These are phyloP conservation scores for Pollachius pollachius DNA, from an alignment of 2,113 vertebrate genomes.

Conservation along the genomic window DNA sequence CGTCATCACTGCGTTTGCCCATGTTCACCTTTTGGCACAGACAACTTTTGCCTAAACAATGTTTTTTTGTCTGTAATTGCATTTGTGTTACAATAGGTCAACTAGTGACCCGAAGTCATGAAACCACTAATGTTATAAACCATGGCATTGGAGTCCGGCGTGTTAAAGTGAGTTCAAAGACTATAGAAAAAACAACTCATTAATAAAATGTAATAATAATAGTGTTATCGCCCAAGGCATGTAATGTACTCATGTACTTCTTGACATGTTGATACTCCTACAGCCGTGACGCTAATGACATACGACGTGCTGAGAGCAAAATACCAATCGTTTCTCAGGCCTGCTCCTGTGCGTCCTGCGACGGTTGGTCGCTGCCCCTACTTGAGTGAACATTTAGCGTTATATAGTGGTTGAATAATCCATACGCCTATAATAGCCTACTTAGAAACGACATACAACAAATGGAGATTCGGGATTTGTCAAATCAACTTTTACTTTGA, in stretches of 20 bases:
- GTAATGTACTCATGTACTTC: constrained; percentile 17
- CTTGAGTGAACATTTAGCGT: neutral
- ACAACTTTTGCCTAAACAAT: too few relatives aligned
- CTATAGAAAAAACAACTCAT: neutral
- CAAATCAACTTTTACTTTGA: too few relatives aligned
- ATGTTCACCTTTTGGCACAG: too few relatives aligned
- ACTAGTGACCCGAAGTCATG: too few relatives aligned
- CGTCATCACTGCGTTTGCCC: too few relatives aligned
- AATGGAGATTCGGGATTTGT: neutral
- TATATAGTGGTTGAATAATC: neutral
- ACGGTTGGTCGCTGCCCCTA: neutral
- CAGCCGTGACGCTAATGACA: constrained; percentile 41
- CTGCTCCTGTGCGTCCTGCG: constrained; percentile 7
- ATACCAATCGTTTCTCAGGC: constrained; percentile 20
- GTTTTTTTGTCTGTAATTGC: too few relatives aligned
- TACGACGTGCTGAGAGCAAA: constrained; percentile 34
- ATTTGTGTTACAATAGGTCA: too few relatives aligned
- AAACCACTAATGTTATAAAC: too few relatives aligned
- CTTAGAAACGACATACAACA: neutral
- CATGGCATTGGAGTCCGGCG: too few relatives aligned
- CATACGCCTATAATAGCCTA: neutral
- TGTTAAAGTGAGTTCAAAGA: too few relatives aligned
- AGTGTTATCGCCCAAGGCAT: constrained; percentile 37
- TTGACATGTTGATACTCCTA: constrained; percentile 48
- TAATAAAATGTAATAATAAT: too few relatives aligned